phyloP scores from a whole-genome alignment of 2,113 vertebrate genomes.

The Calidris pugnax region DNA sequence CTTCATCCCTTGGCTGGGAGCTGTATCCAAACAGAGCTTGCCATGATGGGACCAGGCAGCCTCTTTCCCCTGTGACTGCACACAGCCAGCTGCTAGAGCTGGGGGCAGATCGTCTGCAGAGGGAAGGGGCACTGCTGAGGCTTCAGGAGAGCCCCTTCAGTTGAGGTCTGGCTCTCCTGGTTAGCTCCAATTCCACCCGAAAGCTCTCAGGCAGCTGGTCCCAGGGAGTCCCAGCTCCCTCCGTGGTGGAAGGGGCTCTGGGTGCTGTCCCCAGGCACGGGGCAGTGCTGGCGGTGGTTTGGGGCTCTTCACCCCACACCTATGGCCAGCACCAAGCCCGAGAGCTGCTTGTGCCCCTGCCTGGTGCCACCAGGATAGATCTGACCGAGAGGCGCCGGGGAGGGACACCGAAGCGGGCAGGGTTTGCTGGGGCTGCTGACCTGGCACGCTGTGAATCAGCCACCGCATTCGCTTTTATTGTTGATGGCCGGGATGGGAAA shows the following conservation, averaged over 20 bases:
- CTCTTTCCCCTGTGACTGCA: not conserved
- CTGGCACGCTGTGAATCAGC: not conserved
- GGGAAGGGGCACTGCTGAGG: not conserved
- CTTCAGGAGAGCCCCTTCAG: not conserved
- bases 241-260: not conserved
- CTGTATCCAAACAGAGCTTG: not conserved
- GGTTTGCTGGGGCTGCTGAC: not conserved
- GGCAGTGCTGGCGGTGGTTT: not conserved
- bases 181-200: not conserved
- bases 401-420: not conserved
- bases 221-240: not conserved
- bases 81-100: not conserved
- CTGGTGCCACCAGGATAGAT: rapidly evolving
- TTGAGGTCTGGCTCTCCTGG: not conserved
- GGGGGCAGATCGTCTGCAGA: not conserved
- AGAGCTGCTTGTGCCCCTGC: not conserved
- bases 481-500: not conserved
- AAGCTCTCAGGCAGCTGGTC: not conserved
- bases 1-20: not conserved
- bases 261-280: too few relatives aligned
- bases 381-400: rapidly evolving
- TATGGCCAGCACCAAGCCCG: rapidly evolving
- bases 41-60: not conserved
- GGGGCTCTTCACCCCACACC: rapidly evolving
- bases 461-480: not conserved